A percentile compares a stretch with the other conserved stretches of the same genome.
phyloP scores from a whole-genome alignment of 2,113 vertebrate genomes.

The Elachura formosa region DNA sequence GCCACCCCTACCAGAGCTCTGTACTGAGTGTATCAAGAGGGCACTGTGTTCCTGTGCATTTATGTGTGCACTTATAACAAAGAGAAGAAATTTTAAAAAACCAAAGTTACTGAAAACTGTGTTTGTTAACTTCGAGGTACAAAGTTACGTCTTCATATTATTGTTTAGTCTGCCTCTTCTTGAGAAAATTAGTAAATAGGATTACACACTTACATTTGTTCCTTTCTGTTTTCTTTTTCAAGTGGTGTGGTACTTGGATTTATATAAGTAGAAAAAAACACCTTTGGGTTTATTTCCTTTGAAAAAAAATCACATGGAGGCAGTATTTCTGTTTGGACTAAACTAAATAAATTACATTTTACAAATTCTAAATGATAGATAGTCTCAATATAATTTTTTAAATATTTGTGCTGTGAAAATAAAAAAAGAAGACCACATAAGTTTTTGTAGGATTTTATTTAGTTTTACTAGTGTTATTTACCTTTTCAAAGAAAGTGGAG shows the following conservation, averaged over 20 bases:
- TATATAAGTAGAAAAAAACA: neutral
- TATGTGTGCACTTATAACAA: neutral
- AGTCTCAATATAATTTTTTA: neutral
- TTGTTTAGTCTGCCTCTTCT: neutral
- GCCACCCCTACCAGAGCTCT: neutral
- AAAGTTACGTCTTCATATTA: neutral
- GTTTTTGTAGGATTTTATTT: neutral
- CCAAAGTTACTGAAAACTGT: accelerated
- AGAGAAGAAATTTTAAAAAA: neutral
- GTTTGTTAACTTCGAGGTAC: neutral
- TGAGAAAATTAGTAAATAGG: neutral
- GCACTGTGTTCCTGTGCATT: neutral
- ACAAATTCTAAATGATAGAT: neutral
- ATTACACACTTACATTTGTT: neutral
- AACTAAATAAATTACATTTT: neutral
- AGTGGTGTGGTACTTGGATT: neutral
- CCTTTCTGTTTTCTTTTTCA: neutral
- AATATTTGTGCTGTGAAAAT: neutral
- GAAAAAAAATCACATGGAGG: neutral
- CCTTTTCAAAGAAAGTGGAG: neutral
- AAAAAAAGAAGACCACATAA: neutral
- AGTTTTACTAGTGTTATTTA: neutral
- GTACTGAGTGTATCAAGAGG: neutral
- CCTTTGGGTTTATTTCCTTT: neutral
- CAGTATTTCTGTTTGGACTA: neutral